Evolutionary conservation across 2,797 vertebrate species (phyloP).

Genomic region (Cynopterus sphinx): DNA sequence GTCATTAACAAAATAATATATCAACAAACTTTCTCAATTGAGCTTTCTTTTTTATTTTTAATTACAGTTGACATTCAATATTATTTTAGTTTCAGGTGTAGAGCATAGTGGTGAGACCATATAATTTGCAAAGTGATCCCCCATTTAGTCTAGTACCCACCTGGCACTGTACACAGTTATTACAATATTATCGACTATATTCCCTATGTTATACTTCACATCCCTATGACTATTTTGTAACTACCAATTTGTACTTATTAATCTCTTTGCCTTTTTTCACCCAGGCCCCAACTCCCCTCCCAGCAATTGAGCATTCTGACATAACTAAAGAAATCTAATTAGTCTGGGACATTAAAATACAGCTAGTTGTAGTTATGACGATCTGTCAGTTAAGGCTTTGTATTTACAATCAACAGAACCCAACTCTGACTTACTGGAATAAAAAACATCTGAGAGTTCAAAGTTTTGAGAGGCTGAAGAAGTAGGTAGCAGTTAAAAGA

Average conservation of each 20-base stretch:
- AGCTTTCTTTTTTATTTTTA: not conserved
- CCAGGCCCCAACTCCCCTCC: too few species aligned
- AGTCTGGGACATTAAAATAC: constrained; percentile 10
- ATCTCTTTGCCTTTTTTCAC: too few species aligned
- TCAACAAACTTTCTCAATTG: not conserved
- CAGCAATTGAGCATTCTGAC: not conserved
- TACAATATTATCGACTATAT: too few species aligned
- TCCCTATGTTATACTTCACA: too few species aligned
- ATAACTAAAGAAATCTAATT: constrained; percentile 15
- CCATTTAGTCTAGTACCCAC: too few species aligned
- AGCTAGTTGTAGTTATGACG: not conserved
- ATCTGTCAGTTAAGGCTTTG: not conserved
- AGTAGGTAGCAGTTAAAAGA: not conserved
- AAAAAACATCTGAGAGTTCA: not conserved
- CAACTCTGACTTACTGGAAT: not conserved
- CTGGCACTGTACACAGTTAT: too few species aligned
- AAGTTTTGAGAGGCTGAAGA: not conserved
- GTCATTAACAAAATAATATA: constrained; percentile 37
- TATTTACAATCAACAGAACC: not conserved
- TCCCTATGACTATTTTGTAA: too few species aligned
- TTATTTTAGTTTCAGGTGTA: too few species aligned
- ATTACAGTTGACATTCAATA: too few species aligned
- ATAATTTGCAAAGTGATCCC: too few species aligned
- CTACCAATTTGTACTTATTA: too few species aligned
- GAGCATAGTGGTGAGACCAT: too few species aligned